Base-by-base conservation (phyloP, 2,797 vertebrate genomes). In the Clarias fuscus region DNA sequence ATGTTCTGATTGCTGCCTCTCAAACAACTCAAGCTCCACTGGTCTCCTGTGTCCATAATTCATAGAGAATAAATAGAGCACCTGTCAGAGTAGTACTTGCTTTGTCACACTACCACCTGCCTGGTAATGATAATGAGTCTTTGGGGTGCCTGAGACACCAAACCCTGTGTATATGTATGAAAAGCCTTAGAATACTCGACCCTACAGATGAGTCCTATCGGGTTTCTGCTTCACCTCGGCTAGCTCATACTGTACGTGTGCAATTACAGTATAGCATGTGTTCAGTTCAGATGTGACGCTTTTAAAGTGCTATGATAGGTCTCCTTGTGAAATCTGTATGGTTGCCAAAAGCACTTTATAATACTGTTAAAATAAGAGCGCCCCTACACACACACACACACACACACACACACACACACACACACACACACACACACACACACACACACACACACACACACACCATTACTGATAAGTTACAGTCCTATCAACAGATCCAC, bases 11-110 rank as follows among this genome's bases (percentile, higher is more conserved):
- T 58, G 8, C 64, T 79, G 70, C 48, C 82, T 84, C 68, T 72
- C 40, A 73, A 82, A 71, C 76, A 30, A 33, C 58, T 79, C n/a
- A 79, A 73, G 62, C 59, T 15, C 59, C n/a, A 37, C 77, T 17
- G 3, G 22, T n/a, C 78, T 24, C n/a, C 11, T 56, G 59, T 37
- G 88, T 89, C 43, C 82, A 88, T 89, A 71, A 89, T 89, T 90
- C 61, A 89, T 86, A 53, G 6, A 61, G 27, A 24, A 67, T 56
- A 85, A 89, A 85, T 71, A 73, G 68, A 83, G 53, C 82, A 20
- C 82, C 81, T 84, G 84, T 73, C 82, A 83, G 24, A 67, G 58
- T 73, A 62, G 33, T 24, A 62, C 76, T 83, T 73, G 59, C 71
- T 73, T 73, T 33, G 72, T 89, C 68, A 76, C 40, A 43, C 75